Evolutionary conservation across 2,113 vertebrate species (phyloP), one percentile per base, ranked within the genome.

Genomic region (Chaenogobius annularis): DNA sequence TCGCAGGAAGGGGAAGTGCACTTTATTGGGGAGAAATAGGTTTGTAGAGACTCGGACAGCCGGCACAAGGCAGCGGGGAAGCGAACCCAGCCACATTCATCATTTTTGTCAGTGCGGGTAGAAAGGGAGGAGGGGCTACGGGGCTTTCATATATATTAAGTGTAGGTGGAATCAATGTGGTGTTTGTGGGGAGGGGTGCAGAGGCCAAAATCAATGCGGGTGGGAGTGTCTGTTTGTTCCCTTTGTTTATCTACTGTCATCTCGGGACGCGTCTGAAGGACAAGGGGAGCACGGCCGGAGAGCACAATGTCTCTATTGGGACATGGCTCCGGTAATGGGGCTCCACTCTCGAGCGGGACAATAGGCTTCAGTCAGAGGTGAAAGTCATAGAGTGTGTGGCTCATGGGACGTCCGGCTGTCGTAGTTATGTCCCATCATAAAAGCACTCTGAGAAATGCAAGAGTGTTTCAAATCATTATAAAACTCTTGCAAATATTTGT

Each of bases 161-260:
- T 85, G 89, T 89, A 89, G 89, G 91, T 88, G 88, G 83, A 92
- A 89, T 91, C 88, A 89, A 88, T 89, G 87, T 88, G 86, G 83
- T 65, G 83, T 80, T 84, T 86, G 61, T 86, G 83, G 81, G 73
- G 72, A 77, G 69, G 75, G 72, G 72, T 5, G 62, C 62, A 76
- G 69, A 71, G 78, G 76, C 68, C 77, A 54, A 88, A n/a, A 92
- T 92, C 91, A 89, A 92, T 91, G 88, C 74, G 78, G 84, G 86
- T 87, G 91, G 91, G 91, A 89, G 91, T 86, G 84, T 82, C 86
- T 88, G 91, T 90, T 92, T 92, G 90, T 79, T 88, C 80, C 77
- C 82, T 75, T 87, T 91, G 89, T 92, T 92, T 92, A 90, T 88
- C 89, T 83, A 88, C 82, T 71, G 86, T 87, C 91, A 89, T 79